These are phyloP conservation scores for Spea multiplicata DNA, from an alignment of 2,113 vertebrate genomes.

Conservation along the genomic window DNA sequence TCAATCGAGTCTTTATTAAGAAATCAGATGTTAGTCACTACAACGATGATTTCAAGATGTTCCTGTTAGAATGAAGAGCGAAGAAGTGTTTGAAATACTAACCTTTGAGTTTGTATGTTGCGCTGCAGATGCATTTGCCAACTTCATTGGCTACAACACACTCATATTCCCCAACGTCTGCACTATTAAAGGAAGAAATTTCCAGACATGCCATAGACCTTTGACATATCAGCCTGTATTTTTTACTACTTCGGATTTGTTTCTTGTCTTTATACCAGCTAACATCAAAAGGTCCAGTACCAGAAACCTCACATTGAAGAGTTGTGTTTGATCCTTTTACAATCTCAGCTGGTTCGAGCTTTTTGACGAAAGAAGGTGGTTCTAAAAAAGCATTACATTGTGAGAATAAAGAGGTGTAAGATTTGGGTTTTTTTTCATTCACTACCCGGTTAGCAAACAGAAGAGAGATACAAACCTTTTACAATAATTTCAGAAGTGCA, in stretches of 20 bases:
- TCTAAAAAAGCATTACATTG: slow-evolving; percentile 75
- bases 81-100: slow-evolving; percentile 57
- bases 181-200: slow-evolving; percentile 87
- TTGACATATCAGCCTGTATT: slow-evolving; percentile 79
- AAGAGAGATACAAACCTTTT: slow-evolving; percentile 85
- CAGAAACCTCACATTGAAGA: slow-evolving; percentile 87
- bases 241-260: slow-evolving; percentile 82
- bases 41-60: not conserved
- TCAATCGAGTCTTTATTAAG: too few relatives aligned
- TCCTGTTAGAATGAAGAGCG: slow-evolving; percentile 7
- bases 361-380: slow-evolving; percentile 87
- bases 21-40: not conserved
- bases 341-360: slow-evolving; percentile 82
- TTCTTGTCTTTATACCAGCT: slow-evolving; percentile 95
- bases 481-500: slow-evolving; percentile 82
- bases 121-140: slow-evolving; percentile 83
- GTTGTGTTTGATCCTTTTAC: slow-evolving; percentile 80
- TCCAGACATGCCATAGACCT: slow-evolving; percentile 82
- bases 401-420: slow-evolving; percentile 25
- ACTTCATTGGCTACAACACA: slow-evolving; percentile 92
- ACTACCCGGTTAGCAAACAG: not conserved
- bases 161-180: slow-evolving; percentile 93
- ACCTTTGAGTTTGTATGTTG: slow-evolving; percentile 91
- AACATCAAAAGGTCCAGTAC: slow-evolving; percentile 92
- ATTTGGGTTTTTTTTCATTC: too few relatives aligned